Base-by-base conservation (phyloP, 1,140 invertebrate species). In the Pogonus chalceus region DNA sequence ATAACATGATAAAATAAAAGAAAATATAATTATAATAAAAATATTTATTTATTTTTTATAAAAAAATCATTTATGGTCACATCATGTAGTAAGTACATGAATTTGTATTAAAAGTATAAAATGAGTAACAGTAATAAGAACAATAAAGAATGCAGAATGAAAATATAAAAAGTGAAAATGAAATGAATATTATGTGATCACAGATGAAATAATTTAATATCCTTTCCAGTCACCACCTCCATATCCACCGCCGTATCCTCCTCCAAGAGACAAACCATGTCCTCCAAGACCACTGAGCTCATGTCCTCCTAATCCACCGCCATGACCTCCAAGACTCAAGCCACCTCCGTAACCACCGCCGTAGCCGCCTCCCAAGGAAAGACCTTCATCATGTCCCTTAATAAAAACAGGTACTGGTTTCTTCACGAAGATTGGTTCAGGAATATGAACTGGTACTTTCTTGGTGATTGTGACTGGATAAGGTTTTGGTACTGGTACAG, bases 391-490 rank as follows among this genome's bases (percentile, higher is more conserved):
- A 23, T 56, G 53, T 2, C 31, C 54, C 20, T 54, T 51, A n/a
- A 57, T 49, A 14, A 51, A 49, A 12, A 59, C 20, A 1, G 58
- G 58, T 12, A 59, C 52, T 12, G 46, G 47, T 39, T 61, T 58
- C 23, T 58, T 48, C 20, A 61, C 50, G 2, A 50, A 35, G 23
- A 53, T 53, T 21, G 59, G 63, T 54, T 43, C 37, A 12, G 37
- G 37, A 12, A 43, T 18, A 18, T 43, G 37, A 7, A 43, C 37
- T 7, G 37, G 37, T 4, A 43, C 37, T 4, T 43, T 9, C 37
- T 43, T 43, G 37, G 18, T 43, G 37, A 76, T 60, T 35, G 63
- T 69, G 50, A 63, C 49, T 64, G 70, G 46, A 63, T 71, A 62
- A 65, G 64, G 57, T 48, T 62, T 60, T 35, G 68, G 66, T 48